Evolutionary conservation across 2,113 vertebrate species (phyloP).

Genomic region (Panthera uncia): DNA sequence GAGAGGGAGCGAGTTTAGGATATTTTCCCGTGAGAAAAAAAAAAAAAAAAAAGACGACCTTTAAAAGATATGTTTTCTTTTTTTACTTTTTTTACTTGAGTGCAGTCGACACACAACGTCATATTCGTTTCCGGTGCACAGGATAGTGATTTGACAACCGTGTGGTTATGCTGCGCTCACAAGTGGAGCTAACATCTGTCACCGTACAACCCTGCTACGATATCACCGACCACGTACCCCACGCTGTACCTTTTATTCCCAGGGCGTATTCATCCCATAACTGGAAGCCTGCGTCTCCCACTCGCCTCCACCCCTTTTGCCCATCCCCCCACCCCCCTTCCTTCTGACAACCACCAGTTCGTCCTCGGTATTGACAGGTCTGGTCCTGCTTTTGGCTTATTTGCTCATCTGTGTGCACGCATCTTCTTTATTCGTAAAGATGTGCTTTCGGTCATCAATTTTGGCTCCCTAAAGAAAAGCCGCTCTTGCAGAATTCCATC

Average conservation of each 20-base stretch:
- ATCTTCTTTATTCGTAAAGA: background rate
- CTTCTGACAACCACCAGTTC: background rate
- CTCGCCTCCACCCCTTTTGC: background rate
- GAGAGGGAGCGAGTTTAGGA: background rate
- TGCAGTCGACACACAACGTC: fast-evolving
- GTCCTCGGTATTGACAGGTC: background rate
- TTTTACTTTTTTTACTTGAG: background rate
- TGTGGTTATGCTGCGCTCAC: background rate
- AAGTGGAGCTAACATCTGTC: background rate
- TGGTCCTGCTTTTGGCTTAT: background rate
- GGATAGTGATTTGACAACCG: background rate
- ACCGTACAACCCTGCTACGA: background rate
- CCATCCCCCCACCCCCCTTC: background rate
- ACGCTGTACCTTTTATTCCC: background rate
- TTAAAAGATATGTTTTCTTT: background rate
- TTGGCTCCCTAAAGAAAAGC: background rate
- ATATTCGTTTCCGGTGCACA: background rate
- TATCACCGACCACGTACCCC: background rate
- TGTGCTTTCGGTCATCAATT: background rate
- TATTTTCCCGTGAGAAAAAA: background rate
- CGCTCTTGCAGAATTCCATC: background rate
- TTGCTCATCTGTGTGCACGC: background rate
- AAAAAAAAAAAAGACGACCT: background rate
- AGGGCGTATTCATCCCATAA: background rate
- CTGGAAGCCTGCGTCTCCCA: background rate